phyloP scores from a whole-genome alignment of 2,888 invertebrate species.

The Diabrotica balteata region DNA sequence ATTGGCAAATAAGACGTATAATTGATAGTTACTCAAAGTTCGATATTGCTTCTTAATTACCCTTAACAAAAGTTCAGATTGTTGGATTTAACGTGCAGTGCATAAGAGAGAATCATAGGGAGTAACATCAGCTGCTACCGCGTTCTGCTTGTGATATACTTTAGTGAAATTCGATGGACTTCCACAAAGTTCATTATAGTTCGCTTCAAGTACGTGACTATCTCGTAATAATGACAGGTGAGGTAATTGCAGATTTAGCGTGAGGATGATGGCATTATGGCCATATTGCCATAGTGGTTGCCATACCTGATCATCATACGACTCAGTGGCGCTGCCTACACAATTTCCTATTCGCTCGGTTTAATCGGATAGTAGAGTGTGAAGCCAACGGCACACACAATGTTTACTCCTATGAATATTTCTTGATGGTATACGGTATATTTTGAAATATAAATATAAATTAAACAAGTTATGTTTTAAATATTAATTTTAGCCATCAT shows the following conservation, averaged over 20 bases:
- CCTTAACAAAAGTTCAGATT: conserved; percentile 21
- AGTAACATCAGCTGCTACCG: conserved; percentile 38
- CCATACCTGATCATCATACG: conserved; percentile 43
- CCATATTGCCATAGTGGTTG: conserved; percentile 38
- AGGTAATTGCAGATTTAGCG: conserved; percentile 54
- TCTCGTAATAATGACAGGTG: conserved; percentile 52
- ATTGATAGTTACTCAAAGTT: conserved; percentile 20
- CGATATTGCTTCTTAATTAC: conserved; percentile 21
- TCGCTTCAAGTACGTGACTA: conserved; percentile 51
- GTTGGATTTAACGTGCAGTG: conserved; percentile 9
- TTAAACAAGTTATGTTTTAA: too few species aligned
- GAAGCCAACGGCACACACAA: too few species aligned
- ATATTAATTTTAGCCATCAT: too few species aligned
- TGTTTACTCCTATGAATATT: too few species aligned
- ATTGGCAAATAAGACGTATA: conserved; percentile 1
- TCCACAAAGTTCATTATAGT: conserved; percentile 50
- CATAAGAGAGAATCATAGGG: neutral
- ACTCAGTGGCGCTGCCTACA: conserved; percentile 23
- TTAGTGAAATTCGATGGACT: conserved; percentile 41
- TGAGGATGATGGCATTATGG: conserved; percentile 42
- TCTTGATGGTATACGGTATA: too few species aligned
- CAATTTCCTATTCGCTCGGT: too few species aligned
- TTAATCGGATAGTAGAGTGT: too few species aligned
- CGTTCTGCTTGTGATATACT: conserved; percentile 38
- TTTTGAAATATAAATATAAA: too few species aligned